A percentile compares a stretch with the other conserved stretches of the same genome.
Evolutionary conservation across 2,113 vertebrate genomes (phyloP).

Genomic region (Athene cunicularia): DNA sequence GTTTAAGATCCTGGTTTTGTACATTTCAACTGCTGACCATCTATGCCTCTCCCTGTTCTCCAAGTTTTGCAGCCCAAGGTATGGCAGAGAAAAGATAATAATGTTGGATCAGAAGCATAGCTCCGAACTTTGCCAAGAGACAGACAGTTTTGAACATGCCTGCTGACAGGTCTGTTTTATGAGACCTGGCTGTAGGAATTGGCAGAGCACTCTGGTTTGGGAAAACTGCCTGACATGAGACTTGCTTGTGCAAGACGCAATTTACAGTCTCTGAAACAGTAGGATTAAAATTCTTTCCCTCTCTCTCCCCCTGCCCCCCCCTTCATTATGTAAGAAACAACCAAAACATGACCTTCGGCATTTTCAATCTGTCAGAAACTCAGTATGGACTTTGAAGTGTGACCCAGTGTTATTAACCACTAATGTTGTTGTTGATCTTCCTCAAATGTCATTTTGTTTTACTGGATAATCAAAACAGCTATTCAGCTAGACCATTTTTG

Average conservation of each 20-base stretch:
- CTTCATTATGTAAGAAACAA: conserved; percentile 3
- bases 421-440: background rate
- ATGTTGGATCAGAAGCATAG: background rate
- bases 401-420: background rate
- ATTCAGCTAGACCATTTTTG: background rate
- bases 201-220: background rate
- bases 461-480: background rate
- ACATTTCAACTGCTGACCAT: background rate
- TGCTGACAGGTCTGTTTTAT: conserved; percentile 8
- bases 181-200: background rate
- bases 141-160: background rate
- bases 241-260: background rate
- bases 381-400: background rate
- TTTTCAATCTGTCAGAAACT: background rate
- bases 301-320: background rate
- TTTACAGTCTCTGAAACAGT: background rate
- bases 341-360: background rate
- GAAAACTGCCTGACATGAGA: background rate
- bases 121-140: background rate
- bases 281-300: conserved; percentile 48
- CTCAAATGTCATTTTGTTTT: background rate
- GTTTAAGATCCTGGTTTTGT: background rate
- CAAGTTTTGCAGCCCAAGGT: background rate
- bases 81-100: background rate
- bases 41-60: background rate